phyloP scores from a whole-genome alignment of 2,113 vertebrate species.

The Oreochromis niloticus region DNA sequence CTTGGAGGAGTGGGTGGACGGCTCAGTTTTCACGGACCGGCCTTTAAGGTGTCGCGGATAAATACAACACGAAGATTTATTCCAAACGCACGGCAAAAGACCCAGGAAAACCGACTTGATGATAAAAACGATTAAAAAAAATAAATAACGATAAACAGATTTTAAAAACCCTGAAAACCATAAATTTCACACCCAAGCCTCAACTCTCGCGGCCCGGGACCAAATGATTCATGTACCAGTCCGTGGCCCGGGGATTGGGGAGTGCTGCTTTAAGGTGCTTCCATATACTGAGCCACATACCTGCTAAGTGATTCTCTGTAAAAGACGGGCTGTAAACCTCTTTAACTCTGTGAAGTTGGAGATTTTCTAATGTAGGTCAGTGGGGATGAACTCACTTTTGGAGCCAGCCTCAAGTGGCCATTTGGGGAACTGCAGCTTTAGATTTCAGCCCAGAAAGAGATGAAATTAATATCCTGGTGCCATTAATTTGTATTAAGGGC shows the following conservation, averaged over 20 bases:
- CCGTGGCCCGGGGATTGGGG: accelerated
- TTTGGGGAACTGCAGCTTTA: neutral
- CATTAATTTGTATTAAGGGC: accelerated
- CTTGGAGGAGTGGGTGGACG: accelerated
- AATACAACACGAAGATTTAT: accelerated
- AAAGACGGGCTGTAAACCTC: too few species aligned
- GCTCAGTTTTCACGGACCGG: neutral
- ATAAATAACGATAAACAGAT: too few species aligned
- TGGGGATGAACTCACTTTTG: neutral
- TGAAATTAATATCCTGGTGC: neutral
- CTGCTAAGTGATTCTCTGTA: neutral
- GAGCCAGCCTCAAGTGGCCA: neutral
- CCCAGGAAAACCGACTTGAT: neutral
- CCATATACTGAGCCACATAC: neutral
- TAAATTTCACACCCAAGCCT: neutral
- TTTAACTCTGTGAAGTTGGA: neutral
- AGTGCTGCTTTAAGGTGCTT: neutral
- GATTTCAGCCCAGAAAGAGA: neutral
- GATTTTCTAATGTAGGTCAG: neutral
- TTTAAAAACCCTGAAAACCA: neutral
- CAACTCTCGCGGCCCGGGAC: neutral
- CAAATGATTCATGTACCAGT: neutral
- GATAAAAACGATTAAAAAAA: accelerated
- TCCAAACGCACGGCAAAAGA: neutral
- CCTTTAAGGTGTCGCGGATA: neutral